Evolutionary conservation across 2,113 vertebrate genomes (phyloP).

Genomic region (Sardina pilchardus): DNA sequence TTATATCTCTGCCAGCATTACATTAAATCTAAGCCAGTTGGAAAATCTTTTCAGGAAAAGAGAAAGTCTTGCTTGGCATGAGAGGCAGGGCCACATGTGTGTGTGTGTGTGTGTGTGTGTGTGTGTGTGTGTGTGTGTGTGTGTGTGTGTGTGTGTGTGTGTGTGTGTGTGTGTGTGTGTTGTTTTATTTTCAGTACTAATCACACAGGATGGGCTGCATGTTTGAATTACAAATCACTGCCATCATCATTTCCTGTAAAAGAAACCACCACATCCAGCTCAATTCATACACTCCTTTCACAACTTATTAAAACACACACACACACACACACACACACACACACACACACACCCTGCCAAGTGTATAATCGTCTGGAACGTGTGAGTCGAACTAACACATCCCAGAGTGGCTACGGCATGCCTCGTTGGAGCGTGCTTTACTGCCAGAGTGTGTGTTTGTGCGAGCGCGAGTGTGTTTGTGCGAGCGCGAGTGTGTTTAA

Average conservation of each 20-base stretch:
- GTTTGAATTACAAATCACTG: neutral
- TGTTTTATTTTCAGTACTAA: neutral
- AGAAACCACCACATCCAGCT: neutral
- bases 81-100: neutral
- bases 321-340: neutral
- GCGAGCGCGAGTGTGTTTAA: neutral
- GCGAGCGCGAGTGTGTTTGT: neutral
- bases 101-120: no score
- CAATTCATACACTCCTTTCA: neutral
- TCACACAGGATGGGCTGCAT: neutral
- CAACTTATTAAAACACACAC: neutral
- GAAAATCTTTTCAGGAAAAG: conserved; percentile 1
- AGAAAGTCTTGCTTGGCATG: neutral
- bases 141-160: no score
- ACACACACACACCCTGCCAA: conserved; percentile 4
- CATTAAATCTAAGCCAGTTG: neutral
- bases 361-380: neutral
- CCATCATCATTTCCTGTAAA: neutral
- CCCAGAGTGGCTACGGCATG: neutral
- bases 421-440: neutral
- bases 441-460: neutral
- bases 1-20: neutral
- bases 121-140: neutral
- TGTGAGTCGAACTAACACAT: neutral
- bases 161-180: neutral